A percentile compares a stretch with the other conserved stretches of the same genome.
Evolutionary conservation across 2,797 vertebrate genomes (phyloP).

Genomic region (Tolypeutes matacus): DNA sequence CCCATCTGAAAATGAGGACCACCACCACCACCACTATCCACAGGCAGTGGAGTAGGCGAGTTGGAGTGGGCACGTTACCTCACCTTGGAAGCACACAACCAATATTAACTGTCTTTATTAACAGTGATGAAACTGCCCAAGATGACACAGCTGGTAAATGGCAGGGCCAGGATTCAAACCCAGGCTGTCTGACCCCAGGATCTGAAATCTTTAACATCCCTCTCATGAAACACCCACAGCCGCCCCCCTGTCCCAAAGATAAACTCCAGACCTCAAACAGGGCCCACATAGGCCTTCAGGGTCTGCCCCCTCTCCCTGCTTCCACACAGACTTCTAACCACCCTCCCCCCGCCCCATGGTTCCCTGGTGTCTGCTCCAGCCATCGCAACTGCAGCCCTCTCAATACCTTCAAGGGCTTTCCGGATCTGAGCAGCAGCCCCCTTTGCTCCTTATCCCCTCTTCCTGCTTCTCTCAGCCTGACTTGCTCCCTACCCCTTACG

Average conservation of each 20-base stretch:
- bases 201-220: constrained; percentile 28
- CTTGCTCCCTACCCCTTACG: not conserved
- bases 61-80: not conserved
- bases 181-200: not conserved
- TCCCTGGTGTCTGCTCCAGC: not conserved
- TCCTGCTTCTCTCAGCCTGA: not conserved
- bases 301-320: not conserved
- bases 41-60: not conserved
- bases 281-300: not conserved
- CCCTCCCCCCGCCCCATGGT: not conserved
- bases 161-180: constrained; percentile 16
- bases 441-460: not conserved
- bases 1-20: not conserved
- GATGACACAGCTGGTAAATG: constrained; percentile 40
- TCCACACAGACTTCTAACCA: not conserved
- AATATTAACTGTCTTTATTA: not conserved
- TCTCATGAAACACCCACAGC: not conserved
- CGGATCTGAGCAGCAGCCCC: not conserved
- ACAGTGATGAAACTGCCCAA: constrained; percentile 29
- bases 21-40: not conserved
- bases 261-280: not conserved
- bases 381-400: not conserved
- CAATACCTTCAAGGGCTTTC: not conserved
- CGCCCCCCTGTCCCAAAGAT: not conserved
- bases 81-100: not conserved